Evolutionary conservation across 53 echinoderm and acorn worm genomes (phyloP), one percentile per base, ranked within the genome.

Genomic region (Echinometra lucunter): DNA sequence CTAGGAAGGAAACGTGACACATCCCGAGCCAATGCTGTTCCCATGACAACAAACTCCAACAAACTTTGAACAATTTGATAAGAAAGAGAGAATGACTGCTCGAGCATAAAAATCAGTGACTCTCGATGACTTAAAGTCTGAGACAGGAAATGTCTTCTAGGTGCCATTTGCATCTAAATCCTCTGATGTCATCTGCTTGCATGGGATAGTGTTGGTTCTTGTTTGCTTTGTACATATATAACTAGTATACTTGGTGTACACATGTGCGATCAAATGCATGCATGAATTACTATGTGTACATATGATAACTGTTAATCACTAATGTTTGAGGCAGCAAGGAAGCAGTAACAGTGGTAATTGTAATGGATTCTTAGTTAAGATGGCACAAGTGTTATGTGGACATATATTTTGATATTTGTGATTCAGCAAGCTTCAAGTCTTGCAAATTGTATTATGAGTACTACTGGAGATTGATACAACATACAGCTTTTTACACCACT

Each of bases 1-100:
- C 60, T 44, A 66, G 69, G 66, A 91, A 6, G 38, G 91, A 91
- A 2, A 91, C 91, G 70, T 91, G 91, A 91, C 91, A 69, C 70
- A 91, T 66, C 44, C 35, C 44, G 60, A 57, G 23, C 58, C 89
- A 89, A 40, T 60, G 60, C 89, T 60, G 35, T 37, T 89, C 60
- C 38, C 38, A 58, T 89, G 89, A 89, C 38, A 45, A 49, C 16
- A 12, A 78, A 85, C 49, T 85, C 53, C 38, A 45, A 49, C 16
- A 12, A 78, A 85, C 85, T 85, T n/a, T n/a, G n/a, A n/a, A n/a
- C n/a, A n/a, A n/a, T n/a, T n/a, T 15, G 6, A 28, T 15, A 85
- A 10, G n/a, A 85, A 53, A 85, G 21, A n/a, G 11, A 45, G n/a
- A 85, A 19, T 85, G 49, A 45, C 49, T 49, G 49, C 47, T 85